Conservation (phyloP, 2,797 vertebrate genomes). For the Nothura maculosa region DNA sequence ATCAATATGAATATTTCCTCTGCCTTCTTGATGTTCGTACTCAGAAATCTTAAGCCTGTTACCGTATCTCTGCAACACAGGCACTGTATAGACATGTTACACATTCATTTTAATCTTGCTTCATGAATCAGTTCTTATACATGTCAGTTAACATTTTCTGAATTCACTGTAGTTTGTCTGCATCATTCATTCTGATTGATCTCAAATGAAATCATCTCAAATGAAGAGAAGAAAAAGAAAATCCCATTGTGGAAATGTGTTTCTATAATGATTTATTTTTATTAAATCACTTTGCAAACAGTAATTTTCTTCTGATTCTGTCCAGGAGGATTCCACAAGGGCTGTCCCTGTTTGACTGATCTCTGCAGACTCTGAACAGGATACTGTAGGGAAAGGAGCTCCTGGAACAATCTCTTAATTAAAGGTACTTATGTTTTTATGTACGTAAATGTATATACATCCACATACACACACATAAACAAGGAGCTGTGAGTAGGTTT, state of each 20-base stretch:
- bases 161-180: neutral
- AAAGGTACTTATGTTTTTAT: neutral
- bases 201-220: neutral
- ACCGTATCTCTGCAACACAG: neutral
- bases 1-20: neutral
- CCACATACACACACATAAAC: neutral
- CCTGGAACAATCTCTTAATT: neutral
- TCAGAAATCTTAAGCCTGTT: neutral
- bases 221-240: neutral
- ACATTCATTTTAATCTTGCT: neutral
- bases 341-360: neutral
- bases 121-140: neutral
- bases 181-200: neutral
- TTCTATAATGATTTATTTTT: neutral
- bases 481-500: neutral
- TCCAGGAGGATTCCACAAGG: neutral
- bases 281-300: neutral
- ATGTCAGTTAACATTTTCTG: neutral
- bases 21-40: neutral
- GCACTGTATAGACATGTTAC: neutral
- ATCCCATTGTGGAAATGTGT: neutral
- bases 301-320: neutral
- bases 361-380: neutral
- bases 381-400: neutral
- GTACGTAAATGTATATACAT: neutral